These are phyloP conservation scores for Strigamia transsilvanica DNA, from an alignment of 2,888 invertebrate genomes.

Conservation along the genomic window DNA sequence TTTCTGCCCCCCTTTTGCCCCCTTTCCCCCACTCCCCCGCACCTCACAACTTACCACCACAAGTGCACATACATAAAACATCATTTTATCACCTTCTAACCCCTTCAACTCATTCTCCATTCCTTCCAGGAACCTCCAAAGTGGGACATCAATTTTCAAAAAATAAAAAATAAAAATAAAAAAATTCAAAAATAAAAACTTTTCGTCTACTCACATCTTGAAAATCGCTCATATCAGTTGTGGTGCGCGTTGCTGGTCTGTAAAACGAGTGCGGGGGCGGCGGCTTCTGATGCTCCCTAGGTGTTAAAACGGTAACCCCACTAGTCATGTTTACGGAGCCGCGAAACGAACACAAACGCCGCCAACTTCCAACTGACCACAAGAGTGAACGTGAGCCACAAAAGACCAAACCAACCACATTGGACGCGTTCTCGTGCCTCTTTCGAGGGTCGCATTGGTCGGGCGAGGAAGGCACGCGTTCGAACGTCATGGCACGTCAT, in stretches of 20 bases:
- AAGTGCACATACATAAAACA: not conserved
- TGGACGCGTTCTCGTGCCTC: not conserved
- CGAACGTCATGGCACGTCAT: not conserved
- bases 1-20: not conserved
- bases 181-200: not conserved
- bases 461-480: not conserved
- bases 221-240: conserved; percentile 9
- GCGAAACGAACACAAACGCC: conserved; percentile 7
- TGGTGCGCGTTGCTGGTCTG: conserved; percentile 1
- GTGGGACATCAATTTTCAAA: not conserved
- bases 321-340: conserved; percentile 20
- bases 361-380: conserved; percentile 32
- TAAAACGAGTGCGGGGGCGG: conserved; percentile 13
- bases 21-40: not conserved
- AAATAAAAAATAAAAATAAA: not conserved
- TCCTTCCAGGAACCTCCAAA: not conserved
- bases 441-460: not conserved
- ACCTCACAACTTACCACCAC: not conserved
- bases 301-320: conserved; percentile 30
- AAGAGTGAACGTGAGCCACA: conserved; percentile 9
- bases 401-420: conserved; percentile 35
- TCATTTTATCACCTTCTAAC: not conserved
- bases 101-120: not conserved
- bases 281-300: conserved; percentile 7
- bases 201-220: not conserved